Percentiles rank a stretch among this genome's conserved stretches.
These are phyloP conservation scores for Alces alces DNA, from an alignment of 2,113 vertebrate genomes.

Conservation along the genomic window DNA sequence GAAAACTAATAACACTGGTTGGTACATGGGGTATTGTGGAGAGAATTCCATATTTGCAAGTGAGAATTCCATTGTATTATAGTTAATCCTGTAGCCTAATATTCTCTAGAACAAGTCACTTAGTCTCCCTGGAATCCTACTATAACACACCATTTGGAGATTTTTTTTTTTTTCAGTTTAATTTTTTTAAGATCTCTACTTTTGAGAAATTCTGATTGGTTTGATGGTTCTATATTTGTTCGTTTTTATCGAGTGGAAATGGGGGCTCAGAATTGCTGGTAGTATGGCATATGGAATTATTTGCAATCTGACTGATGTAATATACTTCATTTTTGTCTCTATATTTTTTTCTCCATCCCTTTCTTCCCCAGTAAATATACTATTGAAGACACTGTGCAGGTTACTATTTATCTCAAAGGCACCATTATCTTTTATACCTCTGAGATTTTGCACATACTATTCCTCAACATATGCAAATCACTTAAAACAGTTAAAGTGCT, in stretches of 20 bases:
- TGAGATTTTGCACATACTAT: neutral
- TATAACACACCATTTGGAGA: neutral
- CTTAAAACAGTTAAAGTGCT: neutral
- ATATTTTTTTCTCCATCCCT: neutral
- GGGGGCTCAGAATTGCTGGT: neutral
- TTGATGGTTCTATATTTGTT: neutral
- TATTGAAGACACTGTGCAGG: neutral
- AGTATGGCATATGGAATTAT: neutral
- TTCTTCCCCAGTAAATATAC: neutral
- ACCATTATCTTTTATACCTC: neutral
- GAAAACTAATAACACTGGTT: neutral
- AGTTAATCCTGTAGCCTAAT: neutral
- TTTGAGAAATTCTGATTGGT: neutral
- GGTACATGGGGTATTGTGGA: neutral
- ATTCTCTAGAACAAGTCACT: neutral
- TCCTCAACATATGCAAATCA: neutral
- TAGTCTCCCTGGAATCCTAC: neutral
- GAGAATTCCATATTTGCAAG: neutral
- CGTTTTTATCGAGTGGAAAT: neutral
- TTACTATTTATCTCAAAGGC: neutral
- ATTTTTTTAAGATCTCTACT: neutral
- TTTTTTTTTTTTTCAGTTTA: neutral
- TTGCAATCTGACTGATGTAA: neutral
- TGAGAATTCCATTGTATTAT: neutral
- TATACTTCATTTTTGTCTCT: neutral